phyloP scores from a whole-genome alignment of 2,113 vertebrate genomes.

The Mirza zaza region DNA sequence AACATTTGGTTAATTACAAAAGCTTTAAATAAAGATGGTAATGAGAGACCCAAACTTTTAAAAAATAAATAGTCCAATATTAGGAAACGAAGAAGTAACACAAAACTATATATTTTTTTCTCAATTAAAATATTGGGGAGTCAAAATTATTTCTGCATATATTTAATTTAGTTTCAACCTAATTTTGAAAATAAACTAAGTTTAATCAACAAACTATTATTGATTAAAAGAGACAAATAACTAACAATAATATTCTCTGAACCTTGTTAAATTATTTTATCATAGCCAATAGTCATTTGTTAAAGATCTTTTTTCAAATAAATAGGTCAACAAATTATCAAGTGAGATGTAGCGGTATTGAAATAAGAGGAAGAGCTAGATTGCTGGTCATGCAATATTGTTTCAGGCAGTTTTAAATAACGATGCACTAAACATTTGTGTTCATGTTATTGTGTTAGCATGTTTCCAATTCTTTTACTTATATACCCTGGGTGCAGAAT shows the following conservation, averaged over 20 bases:
- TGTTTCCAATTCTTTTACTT: not conserved
- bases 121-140: not conserved
- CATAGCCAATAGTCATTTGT: not conserved
- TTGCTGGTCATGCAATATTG: not conserved
- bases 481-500: not conserved
- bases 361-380: not conserved
- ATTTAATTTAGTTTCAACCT: conserved; percentile 8
- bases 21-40: not conserved
- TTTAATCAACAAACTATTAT: not conserved
- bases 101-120: not conserved
- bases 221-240: not conserved
- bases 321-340: conserved; percentile 35
- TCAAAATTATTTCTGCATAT: not conserved
- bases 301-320: conserved; percentile 48
- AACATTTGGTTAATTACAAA: conserved; percentile 27
- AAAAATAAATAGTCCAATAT: not conserved
- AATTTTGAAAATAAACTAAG: conserved; percentile 10
- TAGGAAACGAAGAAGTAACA: not conserved
- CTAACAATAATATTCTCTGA: conserved; percentile 30
- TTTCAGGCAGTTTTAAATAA: not conserved
- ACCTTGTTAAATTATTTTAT: not conserved
- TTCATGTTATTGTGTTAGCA: not conserved
- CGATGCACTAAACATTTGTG: not conserved
- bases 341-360: not conserved
- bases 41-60: not conserved